These are phyloP conservation scores for Mizuhopecten yessoensis DNA, from an alignment of 1,140 invertebrate genomes.

Conservation along the genomic window DNA sequence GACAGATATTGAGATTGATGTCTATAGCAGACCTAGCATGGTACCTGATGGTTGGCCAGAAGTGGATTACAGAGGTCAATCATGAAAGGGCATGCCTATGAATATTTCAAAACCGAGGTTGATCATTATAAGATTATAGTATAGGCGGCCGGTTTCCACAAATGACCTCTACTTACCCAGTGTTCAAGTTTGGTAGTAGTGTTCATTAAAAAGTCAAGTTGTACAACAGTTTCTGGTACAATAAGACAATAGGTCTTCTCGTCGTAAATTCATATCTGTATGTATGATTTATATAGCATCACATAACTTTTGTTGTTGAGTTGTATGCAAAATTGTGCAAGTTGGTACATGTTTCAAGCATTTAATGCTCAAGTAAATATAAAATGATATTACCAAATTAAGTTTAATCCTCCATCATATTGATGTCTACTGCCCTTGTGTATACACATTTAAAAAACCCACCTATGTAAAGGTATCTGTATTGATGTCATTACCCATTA, in stretches of 20 bases:
- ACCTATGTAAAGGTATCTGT: no score
- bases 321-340: neutral
- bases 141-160: neutral
- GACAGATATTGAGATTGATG: neutral
- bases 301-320: neutral
- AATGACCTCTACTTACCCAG: neutral
- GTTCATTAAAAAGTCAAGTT: no score
- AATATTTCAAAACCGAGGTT: neutral
- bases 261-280: no score
- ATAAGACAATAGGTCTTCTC: no score
- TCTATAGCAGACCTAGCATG: neutral
- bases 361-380: no score
- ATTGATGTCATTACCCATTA: neutral
- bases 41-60: neutral
- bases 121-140: neutral
- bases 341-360: neutral
- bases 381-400: neutral
- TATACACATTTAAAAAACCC: no score
- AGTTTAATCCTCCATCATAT: neutral
- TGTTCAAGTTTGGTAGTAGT: neutral
- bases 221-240: no score
- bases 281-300: no score
- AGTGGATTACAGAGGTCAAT: neutral
- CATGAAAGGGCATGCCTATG: conserved; percentile 13
- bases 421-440: no score